Base-by-base conservation (phyloP, 2,888 invertebrate species). In the Protonemura montana region DNA sequence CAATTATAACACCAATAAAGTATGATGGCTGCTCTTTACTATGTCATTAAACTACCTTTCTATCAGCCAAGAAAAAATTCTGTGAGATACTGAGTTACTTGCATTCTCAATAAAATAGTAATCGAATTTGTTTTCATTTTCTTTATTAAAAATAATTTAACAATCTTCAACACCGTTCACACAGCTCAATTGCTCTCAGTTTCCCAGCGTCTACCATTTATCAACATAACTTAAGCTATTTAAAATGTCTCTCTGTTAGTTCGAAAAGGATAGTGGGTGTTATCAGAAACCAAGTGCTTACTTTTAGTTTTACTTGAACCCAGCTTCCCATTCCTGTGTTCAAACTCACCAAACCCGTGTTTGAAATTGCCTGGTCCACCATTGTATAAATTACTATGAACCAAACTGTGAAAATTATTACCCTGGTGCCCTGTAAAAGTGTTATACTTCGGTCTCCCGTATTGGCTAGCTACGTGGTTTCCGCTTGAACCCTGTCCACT, bases 81-180 rank as follows among this genome's bases (percentile, higher is more conserved):
- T 35, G 35, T n/a, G 59, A 59, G 7, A 10, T 59, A 59, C 21
- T 7, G 59, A 6, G 3, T 35, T 59, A 59, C 59, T 59, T 21
- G 21, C 21, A 59, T 21, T 59, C 59, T 59, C 59, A 59, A 59
- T 59, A 59, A 59, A 59, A 21, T 21, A 59, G 21, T 21, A 10
- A 59, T 1, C 21, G 59, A 13, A 13, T 35, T 3, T 35, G 59
- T 59, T 59, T 59, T 59, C 59, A 59, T 59, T 59, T 59, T 59
- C 59, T 59, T 59, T 59, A 59, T 59, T 59, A 59, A 59, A 59
- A 59, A 59, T 59, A 59, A 59, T 59, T 59, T 59, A 59, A 59
- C 59, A 21, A 59, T 10, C 1, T 13, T 21, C 13, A 59, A 13
- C 59, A 59, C 59, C 7, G 21, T 59, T 59, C 59, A 21, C 59